Base-by-base conservation (phyloP, 2,888 invertebrate genomes). In the Ochlodes sylvanus region DNA sequence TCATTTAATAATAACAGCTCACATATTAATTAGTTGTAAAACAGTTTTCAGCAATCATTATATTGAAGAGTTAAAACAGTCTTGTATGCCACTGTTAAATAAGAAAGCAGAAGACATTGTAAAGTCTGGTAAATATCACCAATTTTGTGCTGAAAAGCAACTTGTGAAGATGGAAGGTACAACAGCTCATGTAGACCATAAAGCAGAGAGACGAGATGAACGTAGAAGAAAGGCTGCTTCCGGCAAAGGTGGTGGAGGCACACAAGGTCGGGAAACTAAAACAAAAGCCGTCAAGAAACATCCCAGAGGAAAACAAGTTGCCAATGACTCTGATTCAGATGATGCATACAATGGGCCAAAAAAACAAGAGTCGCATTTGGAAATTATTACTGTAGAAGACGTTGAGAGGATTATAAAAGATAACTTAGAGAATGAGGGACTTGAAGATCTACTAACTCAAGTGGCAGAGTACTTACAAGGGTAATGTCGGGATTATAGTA, bases 221-320 rank as follows among this genome's bases (percentile, higher is more conserved):
- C 94, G 98, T 12, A 94, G 98, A 69, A 97, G 97, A 81, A 98
- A 98, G 84, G 98, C 98, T 1, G 92, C 96, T 6, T 95, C 96
- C 32, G 98, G 98, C 1, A 98, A 98, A 94, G 96, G 96, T 60
- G 98, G 98, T 14, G 98, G 98, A 15, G 98, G 98, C 1, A 95
- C 96, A 12, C 98, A 98, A 86, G 99, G 99, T 0, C 94, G 99
- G 47, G 99, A 99, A 94, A 98, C 98, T 0, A 99, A 98, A 93
- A 98, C 98, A 0, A 98, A 98, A 83, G 97, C 98, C 2, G 97
- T 97, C 0, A 99, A 99, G 82, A 99, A 98, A 89, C 95, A 96
- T 84, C 88, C 91, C 87, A 79, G 94, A 86, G 89, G 92, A n/a
- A 94, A 94, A 78, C 77, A 79, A 60, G 89, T 93, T 58, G 94